These are phyloP conservation scores for Calephelis nemesis DNA, from an alignment of 1,140 invertebrate genomes.

Conservation along the genomic window DNA sequence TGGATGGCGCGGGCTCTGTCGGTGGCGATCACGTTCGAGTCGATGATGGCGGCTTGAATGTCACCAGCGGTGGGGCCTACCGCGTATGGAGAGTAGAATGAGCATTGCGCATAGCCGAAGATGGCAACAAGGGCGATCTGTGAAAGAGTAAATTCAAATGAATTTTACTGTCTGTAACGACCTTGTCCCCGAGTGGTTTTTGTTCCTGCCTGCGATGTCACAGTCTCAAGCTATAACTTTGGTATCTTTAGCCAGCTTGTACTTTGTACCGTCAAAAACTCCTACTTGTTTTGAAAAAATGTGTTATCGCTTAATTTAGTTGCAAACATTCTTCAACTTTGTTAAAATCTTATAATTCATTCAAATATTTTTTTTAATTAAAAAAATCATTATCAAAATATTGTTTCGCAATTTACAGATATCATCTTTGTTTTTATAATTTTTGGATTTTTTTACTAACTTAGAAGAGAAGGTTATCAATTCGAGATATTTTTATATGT, in stretches of 20 bases:
- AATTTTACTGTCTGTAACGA: conserved; percentile 24
- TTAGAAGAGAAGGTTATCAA: too few species aligned
- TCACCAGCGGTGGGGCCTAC: conserved; percentile 60
- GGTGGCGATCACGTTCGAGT: conserved; percentile 57
- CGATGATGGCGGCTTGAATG: conserved; percentile 63
- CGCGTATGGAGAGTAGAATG: conserved; percentile 49
- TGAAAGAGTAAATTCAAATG: neutral
- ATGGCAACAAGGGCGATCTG: conserved; percentile 70
- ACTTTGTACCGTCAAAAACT: conserved; percentile 13
- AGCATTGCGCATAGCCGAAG: conserved; percentile 66
- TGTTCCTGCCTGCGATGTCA: too few species aligned
- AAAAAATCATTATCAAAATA: too few species aligned
- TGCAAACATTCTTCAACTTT: too few species aligned
- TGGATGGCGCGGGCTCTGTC: conserved; percentile 57
- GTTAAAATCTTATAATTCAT: too few species aligned
- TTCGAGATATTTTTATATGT: too few species aligned
- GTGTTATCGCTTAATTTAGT: too few species aligned
- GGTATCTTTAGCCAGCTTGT: conserved; percentile 54
- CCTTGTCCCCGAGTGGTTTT: too few species aligned
- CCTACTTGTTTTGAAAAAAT: conserved; percentile 14
- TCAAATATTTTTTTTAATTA: too few species aligned
- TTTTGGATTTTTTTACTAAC: too few species aligned
- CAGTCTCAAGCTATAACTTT: conserved; percentile 40
- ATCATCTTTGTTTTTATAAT: too few species aligned
- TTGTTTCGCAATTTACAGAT: too few species aligned